Evolutionary conservation across 2,888 invertebrate species (phyloP).

Genomic region (Vanessa cardui): DNA sequence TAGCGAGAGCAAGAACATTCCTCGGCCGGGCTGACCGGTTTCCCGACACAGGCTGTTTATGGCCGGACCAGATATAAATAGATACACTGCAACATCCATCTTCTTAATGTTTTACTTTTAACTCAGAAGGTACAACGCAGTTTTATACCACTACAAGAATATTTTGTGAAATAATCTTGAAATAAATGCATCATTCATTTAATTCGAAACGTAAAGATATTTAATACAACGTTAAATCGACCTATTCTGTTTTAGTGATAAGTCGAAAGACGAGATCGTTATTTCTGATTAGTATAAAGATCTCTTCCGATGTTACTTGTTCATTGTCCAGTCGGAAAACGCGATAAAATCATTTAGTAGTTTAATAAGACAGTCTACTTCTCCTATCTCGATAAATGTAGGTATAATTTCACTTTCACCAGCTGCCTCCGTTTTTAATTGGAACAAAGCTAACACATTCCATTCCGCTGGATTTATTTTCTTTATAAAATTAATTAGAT

Average conservation of each 20-base stretch:
- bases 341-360: slow-evolving; percentile 48
- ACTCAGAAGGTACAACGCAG: slow-evolving; percentile 40
- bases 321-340: slow-evolving; percentile 26
- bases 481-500: background rate
- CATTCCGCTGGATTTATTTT: background rate
- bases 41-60: slow-evolving; percentile 71
- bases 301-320: slow-evolving; percentile 20
- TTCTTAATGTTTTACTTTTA: slow-evolving; percentile 66
- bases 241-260: slow-evolving; percentile 59
- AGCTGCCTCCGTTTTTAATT: slow-evolving; percentile 3
- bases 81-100: slow-evolving; percentile 75
- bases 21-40: slow-evolving; percentile 74
- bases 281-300: slow-evolving; percentile 49
- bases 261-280: slow-evolving; percentile 52
- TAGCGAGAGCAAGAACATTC: slow-evolving; percentile 75
- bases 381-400: slow-evolving; percentile 15
- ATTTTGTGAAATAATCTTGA: background rate
- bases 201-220: slow-evolving; percentile 6
- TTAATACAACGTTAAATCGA: slow-evolving; percentile 62
- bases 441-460: background rate
- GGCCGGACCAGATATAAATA: slow-evolving; percentile 80
- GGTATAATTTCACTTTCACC: slow-evolving; percentile 61
- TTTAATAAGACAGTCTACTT: slow-evolving; percentile 32
- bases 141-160: slow-evolving; percentile 7
- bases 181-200: too few relatives aligned